These are phyloP conservation scores for Chauna torquata DNA, from an alignment of 2,113 vertebrate genomes.

Conservation along the genomic window DNA sequence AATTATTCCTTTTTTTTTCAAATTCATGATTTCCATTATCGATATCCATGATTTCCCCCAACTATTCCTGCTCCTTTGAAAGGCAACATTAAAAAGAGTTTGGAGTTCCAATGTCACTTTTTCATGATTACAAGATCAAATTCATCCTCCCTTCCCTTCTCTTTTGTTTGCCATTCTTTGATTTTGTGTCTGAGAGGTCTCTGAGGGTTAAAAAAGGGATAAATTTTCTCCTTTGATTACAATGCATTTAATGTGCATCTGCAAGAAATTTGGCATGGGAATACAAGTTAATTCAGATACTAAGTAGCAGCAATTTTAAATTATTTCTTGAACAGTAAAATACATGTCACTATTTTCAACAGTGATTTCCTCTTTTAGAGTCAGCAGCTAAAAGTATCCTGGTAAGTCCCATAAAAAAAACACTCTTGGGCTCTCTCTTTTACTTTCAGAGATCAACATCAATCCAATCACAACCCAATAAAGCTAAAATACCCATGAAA, in stretches of 20 bases:
- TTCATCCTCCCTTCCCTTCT: background rate
- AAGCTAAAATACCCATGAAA: background rate
- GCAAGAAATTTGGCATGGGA: background rate
- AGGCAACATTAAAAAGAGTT: background rate
- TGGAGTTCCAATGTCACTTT: background rate
- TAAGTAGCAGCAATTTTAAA: background rate
- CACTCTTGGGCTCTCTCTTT: background rate
- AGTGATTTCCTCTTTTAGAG: background rate
- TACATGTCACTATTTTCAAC: background rate
- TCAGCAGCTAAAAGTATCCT: background rate
- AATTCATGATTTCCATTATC: background rate
- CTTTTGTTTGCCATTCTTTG: background rate
- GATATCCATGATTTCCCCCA: background rate
- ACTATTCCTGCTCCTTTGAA: background rate
- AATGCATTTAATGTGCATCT: background rate
- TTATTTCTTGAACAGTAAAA: background rate
- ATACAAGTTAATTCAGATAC: background rate
- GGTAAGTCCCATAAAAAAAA: background rate
- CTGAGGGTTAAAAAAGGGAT: background rate
- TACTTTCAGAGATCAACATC: background rate
- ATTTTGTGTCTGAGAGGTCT: background rate
- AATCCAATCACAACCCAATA: background rate
- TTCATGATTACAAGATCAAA: background rate
- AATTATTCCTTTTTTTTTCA: background rate
- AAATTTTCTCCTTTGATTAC: background rate